Base-by-base conservation (phyloP, 2,888 invertebrate genomes). In the Apoderus coryli region DNA sequence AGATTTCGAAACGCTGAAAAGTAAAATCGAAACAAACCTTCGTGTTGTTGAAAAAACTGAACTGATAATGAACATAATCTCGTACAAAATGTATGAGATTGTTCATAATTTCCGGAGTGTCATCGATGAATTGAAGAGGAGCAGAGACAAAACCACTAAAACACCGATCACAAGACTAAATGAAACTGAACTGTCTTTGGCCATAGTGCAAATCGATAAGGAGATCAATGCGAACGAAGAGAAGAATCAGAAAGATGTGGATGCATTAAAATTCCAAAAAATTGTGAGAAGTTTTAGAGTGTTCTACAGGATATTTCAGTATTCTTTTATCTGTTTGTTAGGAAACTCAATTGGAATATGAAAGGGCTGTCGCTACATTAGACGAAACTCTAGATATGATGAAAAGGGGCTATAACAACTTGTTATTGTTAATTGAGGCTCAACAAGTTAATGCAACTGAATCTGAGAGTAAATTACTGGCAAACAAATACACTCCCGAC, bases 71-170 rank as follows among this genome's bases (percentile, higher is more conserved):
- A 45, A 45, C 24, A 41, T 48, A 11, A 31, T 54, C 10, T 49
- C 44, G 14, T 49, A 48, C 32, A 52, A 50, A 44, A 44, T 48
- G 25, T 48, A 49, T 30, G 47, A 52, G 26, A 39, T 47, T 7
- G 45, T 45, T 16, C 45, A 46, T 31, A 36, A 43, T 5, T 53
- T 46, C 33, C 40, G 45, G 6, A 36, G 29, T 3, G 41, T 44
- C 33, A 39, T 52, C n/a, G 45, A 47, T 5, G 33, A 45, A 14
- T 26, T 53, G 6, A 36, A 42, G 13, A 34, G 37, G 5, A 31
- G 43, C 14, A 47, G 44, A 31, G 42, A 46, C 10, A 37, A 38
- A 4, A 19, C 53, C 3, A 36, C 31, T 10, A 16, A 25, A 13
- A 13, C 24, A 2, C 27, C 44, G 6, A 10, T 27, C 3, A 39